A percentile compares a stretch with the other conserved stretches of the same genome.
Conservation (phyloP, 2,113 vertebrate species). For the Anhinga rufa region DNA sequence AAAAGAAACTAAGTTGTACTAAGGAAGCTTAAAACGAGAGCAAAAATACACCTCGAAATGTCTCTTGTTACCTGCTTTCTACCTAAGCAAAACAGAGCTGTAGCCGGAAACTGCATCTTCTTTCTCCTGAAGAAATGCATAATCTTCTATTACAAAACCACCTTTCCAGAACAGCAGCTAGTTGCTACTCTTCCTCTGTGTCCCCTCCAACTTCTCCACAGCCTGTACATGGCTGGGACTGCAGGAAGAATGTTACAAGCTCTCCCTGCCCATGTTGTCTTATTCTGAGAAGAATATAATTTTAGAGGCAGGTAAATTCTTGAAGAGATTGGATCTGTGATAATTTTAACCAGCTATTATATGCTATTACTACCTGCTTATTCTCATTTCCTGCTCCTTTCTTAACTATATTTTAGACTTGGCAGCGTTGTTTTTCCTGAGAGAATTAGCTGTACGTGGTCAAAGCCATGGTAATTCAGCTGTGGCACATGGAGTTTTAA, state of each 20-base stretch:
- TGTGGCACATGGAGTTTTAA: not conserved
- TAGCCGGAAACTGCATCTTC: not conserved
- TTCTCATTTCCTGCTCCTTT: not conserved
- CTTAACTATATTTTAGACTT: not conserved
- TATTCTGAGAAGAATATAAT: not conserved
- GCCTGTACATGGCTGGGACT: not conserved
- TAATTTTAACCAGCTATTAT: not conserved
- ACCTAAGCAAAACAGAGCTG: not conserved
- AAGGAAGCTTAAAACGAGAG: not conserved
- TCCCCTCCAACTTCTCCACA: not conserved
- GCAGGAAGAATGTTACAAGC: not conserved
- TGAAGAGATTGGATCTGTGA: not conserved
- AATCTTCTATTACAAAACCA: not conserved
- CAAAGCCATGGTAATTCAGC: not conserved
- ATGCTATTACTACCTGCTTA: not conserved
- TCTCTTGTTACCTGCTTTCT: not conserved
- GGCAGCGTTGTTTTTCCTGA: not conserved
- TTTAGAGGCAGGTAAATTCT: not conserved
- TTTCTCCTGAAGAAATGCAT: not conserved
- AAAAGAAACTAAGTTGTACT: not conserved
- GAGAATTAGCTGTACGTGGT: not conserved
- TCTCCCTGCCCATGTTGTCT: not conserved
- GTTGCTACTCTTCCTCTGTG: not conserved
- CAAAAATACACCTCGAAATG: not conserved
- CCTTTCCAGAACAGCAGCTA: not conserved